Evolutionary conservation across 1,140 invertebrate genomes (phyloP).

Genomic region (Teleopsis dalmanni): DNA sequence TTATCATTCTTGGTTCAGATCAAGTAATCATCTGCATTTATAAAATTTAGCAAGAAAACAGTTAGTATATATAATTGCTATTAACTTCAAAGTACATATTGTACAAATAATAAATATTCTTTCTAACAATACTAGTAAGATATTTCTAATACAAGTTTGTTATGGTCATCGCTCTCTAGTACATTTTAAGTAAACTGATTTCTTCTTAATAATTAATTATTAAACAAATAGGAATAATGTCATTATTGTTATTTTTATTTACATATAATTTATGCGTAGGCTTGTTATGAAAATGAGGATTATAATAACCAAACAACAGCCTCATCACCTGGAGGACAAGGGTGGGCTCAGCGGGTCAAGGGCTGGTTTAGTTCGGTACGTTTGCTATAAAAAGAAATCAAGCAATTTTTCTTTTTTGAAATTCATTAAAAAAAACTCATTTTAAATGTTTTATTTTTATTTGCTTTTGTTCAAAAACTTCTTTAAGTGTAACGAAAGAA

Average conservation of each 20-base stretch:
- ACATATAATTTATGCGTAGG: conserved; percentile 30
- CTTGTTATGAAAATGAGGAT: conserved; percentile 44
- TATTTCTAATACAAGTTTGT: no score
- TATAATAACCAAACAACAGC: conserved; percentile 42
- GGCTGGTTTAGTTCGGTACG: conserved; percentile 59
- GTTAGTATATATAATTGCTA: no score
- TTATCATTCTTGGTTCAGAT: no score
- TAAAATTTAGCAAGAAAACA: no score
- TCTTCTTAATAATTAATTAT: no score
- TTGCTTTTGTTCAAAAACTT: conserved; percentile 8
- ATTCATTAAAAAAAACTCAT: conserved; percentile 3
- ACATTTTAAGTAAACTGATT: no score
- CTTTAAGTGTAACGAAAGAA: conserved; percentile 29
- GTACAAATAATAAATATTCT: no score
- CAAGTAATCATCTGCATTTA: no score
- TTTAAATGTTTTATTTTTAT: background rate
- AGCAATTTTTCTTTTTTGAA: background rate
- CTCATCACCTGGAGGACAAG: conserved; percentile 52
- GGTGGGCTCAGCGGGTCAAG: conserved; percentile 59
- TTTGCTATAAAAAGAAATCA: conserved; percentile 21
- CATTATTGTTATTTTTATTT: conserved; percentile 10
- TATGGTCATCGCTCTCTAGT: no score
- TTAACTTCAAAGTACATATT: no score
- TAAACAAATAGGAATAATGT: no score
- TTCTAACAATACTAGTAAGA: no score